These are phyloP conservation scores for Amiota minor DNA, from an alignment of 2,888 invertebrate species.

Conservation along the genomic window DNA sequence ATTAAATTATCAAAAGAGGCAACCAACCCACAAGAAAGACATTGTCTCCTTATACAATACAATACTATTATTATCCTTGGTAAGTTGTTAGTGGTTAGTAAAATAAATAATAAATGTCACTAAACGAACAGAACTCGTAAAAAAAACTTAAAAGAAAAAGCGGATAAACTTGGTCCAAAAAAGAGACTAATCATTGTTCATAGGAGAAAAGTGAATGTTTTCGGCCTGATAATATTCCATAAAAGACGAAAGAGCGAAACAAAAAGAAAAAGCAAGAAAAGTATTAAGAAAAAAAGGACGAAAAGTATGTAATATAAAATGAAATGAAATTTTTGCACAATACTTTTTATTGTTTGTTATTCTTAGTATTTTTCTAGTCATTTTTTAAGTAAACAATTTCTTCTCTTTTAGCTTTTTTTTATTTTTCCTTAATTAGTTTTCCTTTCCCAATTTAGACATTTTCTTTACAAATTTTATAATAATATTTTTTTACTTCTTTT, in stretches of 20 bases:
- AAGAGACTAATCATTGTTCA: conserved; percentile 15
- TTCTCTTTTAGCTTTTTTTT: too few relatives aligned
- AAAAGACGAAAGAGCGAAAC: conserved; percentile 14
- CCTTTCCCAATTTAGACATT: neutral
- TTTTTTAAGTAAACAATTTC: too few relatives aligned
- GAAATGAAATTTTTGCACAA: neutral
- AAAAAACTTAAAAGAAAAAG: conserved; percentile 38
- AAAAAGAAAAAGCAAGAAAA: conserved; percentile 25
- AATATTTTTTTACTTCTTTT: conserved; percentile 12
- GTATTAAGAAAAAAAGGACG: neutral
- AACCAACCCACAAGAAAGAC: neutral
- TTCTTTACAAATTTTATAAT: conserved; percentile 20
- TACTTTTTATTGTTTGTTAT: too few relatives aligned
- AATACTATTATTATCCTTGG: neutral
- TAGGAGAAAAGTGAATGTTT: neutral
- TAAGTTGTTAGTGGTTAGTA: conserved; percentile 14
- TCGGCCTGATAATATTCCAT: conserved; percentile 20
- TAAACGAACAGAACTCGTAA: conserved; percentile 51
- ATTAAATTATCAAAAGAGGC: conserved; percentile 28
- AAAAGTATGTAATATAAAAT: neutral
- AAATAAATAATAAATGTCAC: conserved; percentile 41
- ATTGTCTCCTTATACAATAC: neutral
- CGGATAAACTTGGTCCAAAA: neutral
- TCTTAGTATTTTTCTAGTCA: too few relatives aligned
- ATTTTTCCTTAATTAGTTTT: too few relatives aligned